Evolutionary conservation across 1,140 invertebrate species (phyloP), one percentile per base, ranked within the genome.

Genomic region (Diabrotica virgifera): DNA sequence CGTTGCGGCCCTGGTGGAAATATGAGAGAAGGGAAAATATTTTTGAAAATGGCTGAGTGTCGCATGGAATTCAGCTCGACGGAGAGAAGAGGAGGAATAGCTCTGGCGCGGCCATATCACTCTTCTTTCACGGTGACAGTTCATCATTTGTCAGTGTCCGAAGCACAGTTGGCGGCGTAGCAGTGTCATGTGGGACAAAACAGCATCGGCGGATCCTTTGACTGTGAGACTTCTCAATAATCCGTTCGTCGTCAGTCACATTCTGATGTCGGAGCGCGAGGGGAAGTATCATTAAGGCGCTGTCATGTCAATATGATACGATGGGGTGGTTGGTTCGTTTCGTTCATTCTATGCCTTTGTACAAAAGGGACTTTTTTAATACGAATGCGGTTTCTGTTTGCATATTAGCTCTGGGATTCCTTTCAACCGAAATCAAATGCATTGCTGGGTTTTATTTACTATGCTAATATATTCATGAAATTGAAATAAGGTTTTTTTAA

Each of bases 61-160:
- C 73, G 70, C 70, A 74, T 59, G 70, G 71, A 74, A 74, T 71
- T 69, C 68, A 68, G 59, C 69, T 46, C 61, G 24, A 46, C 66
- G 68, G 71, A 77, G 72, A 73, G 74, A 72, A 77, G 72, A 73
- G 74, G 40, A 72, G 72, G 70, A 75, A 76, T 71, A 70, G 70
- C 71, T 59, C 65, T 71, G 72, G 74, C 71, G 75, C 76, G 72
- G 76, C 77, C 76, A 79, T 79, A 79, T 79, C 74, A 78, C 76
- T 79, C 77, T 79, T 79, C 75, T 72, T 79, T 79, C 76, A 72
- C 77, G 76, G 74, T 79, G 77, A 79, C 77, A 78, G 74, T 78
- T 77, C 77, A 76, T 79, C 77, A 79, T 79, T 78, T 79, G 77
- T 79, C 77, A 77, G 75, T 78, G 77, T 79, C 77, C 65, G 62